A percentile compares a stretch with the other conserved stretches of the same genome.
These are phyloP conservation scores for Pollenia angustigena DNA, from an alignment of 2,888 invertebrate genomes.

Conservation along the genomic window DNA sequence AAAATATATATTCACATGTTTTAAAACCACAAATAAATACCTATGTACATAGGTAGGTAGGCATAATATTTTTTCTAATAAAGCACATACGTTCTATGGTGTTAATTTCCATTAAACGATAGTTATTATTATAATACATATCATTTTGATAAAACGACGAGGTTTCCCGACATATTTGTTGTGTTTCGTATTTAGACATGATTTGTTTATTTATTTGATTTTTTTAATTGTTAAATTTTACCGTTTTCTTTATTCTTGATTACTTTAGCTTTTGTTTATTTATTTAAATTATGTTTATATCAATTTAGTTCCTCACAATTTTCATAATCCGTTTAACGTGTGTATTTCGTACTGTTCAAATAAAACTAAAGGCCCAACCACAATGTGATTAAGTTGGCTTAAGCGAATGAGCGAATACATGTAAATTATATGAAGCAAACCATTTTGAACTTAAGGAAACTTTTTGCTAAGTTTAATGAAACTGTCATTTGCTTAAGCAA, in stretches of 20 bases:
- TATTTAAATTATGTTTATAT: background rate
- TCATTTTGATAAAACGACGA: conserved; percentile 73
- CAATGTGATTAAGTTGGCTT: too few relatives aligned
- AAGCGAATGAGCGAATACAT: too few relatives aligned
- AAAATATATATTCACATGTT: conserved; percentile 3
- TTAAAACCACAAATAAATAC: background rate
- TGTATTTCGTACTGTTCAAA: conserved; percentile 44
- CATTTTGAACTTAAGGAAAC: too few relatives aligned
- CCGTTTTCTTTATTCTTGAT: background rate
- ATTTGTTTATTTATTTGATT: conserved; percentile 3
- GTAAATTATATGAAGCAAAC: too few relatives aligned
- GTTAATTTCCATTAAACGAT: conserved; percentile 73
- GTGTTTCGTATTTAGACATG: conserved; percentile 74
- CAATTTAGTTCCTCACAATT: conserved; percentile 24
- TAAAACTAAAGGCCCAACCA: conserved; percentile 68
- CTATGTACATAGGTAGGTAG: background rate
- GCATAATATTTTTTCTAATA: background rate
- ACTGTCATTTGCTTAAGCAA: too few relatives aligned
- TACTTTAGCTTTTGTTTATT: background rate
- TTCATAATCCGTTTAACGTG: conserved; percentile 39
- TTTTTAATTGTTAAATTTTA: background rate
- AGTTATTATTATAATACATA: conserved; percentile 72
- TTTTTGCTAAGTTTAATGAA: too few relatives aligned
- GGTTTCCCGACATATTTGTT: conserved; percentile 71
- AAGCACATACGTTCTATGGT: conserved; percentile 73